Evolutionary conservation across 2,888 invertebrate genomes (phyloP).

Genomic region (Drosophila infuscata): DNA sequence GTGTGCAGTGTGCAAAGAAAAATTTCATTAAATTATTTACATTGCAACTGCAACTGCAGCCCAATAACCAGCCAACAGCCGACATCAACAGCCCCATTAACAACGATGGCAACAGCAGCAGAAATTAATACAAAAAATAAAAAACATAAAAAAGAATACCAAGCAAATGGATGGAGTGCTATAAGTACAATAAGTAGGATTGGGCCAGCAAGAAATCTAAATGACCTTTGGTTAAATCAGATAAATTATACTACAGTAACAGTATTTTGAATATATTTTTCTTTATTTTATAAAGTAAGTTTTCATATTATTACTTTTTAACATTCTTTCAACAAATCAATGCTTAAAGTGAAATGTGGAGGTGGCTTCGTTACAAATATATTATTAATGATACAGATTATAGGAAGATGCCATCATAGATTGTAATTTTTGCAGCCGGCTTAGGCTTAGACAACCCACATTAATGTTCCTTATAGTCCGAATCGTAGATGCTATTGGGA

Average conservation of each 20-base stretch:
- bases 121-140: background rate
- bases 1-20: conserved; percentile 40
- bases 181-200: conserved; percentile 6
- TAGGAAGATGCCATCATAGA: background rate
- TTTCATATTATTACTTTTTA: background rate
- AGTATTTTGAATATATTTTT: background rate
- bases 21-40: conserved; percentile 57
- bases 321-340: background rate
- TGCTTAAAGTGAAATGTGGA: background rate
- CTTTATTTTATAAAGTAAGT: background rate
- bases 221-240: conserved; percentile 6
- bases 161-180: background rate
- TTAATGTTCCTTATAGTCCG: conserved; percentile 14
- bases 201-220: conserved; percentile 2
- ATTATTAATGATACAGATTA: background rate
- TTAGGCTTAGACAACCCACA: conserved; percentile 3
- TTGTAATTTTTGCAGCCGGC: background rate
- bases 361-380: background rate
- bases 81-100: conserved; percentile 55
- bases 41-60: conserved; percentile 54
- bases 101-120: conserved; percentile 37
- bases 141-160: background rate
- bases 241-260: background rate
- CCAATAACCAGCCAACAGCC: conserved; percentile 31
- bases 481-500: conserved; percentile 32